phyloP scores from a whole-genome alignment of 2,797 vertebrate species.

The Hydrocynus forskahlii region DNA sequence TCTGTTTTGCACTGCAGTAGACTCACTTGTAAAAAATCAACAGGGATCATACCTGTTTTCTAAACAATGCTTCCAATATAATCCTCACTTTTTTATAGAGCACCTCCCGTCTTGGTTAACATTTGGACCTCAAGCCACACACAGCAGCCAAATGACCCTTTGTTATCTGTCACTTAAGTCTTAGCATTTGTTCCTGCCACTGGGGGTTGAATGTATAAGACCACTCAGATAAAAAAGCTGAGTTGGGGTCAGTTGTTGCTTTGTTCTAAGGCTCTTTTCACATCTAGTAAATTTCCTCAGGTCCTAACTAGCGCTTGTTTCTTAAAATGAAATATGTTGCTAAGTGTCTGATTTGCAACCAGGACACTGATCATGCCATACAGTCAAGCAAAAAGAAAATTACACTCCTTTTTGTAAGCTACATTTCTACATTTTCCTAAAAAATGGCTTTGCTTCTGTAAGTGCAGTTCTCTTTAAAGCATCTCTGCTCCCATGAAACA shows the following conservation, averaged over 20 bases:
- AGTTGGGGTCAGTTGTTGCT: constrained; percentile 1
- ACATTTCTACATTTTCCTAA: neutral
- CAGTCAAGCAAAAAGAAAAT: constrained; percentile 2
- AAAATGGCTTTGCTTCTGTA: constrained; percentile 13
- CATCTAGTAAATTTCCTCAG: constrained; percentile 16
- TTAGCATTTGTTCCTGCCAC: neutral
- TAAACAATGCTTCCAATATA: constrained; percentile 8
- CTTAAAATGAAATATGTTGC: neutral
- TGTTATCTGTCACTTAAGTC: neutral
- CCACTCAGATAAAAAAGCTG: neutral
- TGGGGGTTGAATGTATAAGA: neutral
- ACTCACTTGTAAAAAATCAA: constrained; percentile 39
- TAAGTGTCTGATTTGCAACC: constrained; percentile 5
- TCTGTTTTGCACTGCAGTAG: constrained; percentile 36
- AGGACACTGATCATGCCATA: constrained; percentile 19
- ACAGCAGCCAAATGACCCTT: constrained; percentile 35
- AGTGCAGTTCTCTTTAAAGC: constrained; percentile 1
- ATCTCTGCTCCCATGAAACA: neutral
- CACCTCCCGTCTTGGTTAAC: neutral
- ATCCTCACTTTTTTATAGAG: neutral
- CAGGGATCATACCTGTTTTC: constrained; percentile 42
- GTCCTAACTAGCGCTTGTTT: constrained; percentile 4
- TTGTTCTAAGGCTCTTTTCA: constrained; percentile 9
- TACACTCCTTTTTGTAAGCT: constrained; percentile 42
- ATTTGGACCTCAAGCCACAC: neutral